Evolutionary conservation across 2,888 invertebrate genomes (phyloP).

Genomic region (Colletes collaris): DNA sequence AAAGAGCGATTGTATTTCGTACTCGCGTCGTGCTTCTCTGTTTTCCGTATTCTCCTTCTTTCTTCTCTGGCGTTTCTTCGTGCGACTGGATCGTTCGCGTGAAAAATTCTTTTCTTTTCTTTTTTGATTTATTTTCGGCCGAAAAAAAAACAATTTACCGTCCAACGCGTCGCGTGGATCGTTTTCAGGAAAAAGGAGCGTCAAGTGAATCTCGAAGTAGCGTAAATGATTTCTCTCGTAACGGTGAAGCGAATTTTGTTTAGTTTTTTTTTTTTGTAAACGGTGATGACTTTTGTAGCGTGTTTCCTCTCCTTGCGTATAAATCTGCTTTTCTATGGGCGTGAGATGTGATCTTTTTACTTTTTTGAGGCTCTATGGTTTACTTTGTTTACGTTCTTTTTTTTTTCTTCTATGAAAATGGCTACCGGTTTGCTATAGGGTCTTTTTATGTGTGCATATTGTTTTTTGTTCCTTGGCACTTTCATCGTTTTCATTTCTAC

Average conservation of each 20-base stretch:
- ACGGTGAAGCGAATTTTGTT: constrained; percentile 49
- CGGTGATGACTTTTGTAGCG: neutral
- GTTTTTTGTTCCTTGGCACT: constrained; percentile 73
- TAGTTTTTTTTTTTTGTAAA: neutral
- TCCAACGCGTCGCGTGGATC: constrained; percentile 23
- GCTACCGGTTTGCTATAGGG: constrained; percentile 9
- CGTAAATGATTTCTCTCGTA: constrained; percentile 59
- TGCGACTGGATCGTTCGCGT: neutral
- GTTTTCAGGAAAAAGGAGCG: constrained; percentile 62
- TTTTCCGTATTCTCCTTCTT: constrained; percentile 29
- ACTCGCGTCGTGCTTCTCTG: constrained; percentile 65
- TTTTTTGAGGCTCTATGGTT: constrained; percentile 7
- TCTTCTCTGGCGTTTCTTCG: constrained; percentile 3
- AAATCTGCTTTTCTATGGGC: too few relatives aligned
- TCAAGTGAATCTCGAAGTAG: constrained; percentile 59
- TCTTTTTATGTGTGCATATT: constrained; percentile 26
- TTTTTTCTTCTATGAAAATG: neutral
- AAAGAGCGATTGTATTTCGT: constrained; percentile 69
- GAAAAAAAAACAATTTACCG: constrained; percentile 52
- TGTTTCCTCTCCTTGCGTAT: neutral
- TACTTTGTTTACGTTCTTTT: neutral
- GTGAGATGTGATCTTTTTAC: too few relatives aligned
- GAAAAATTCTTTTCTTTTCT: neutral
- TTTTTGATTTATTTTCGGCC: constrained; percentile 53
- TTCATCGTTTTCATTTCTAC: constrained; percentile 61